These are phyloP conservation scores for Rhyacichthys aspro DNA, from an alignment of 2,797 vertebrate genomes.

Conservation along the genomic window DNA sequence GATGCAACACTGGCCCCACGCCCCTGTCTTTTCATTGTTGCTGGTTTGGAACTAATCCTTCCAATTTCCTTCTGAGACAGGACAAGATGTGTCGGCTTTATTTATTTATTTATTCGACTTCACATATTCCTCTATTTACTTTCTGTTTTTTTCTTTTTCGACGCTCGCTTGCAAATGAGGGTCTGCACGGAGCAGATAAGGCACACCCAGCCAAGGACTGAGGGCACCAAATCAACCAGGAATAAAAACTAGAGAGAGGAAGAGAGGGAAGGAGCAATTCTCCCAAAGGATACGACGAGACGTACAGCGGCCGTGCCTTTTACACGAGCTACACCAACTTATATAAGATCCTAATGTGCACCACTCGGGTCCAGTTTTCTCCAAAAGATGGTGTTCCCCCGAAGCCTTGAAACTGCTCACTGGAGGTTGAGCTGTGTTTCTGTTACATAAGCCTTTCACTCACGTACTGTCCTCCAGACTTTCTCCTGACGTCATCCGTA, in stretches of 20 bases:
- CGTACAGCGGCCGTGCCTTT: constrained; percentile 33
- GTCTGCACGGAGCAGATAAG: constrained; percentile 81
- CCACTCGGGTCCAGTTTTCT: background rate
- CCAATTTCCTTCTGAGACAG: constrained; percentile 79
- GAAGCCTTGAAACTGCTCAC: background rate
- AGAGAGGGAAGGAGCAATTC: constrained; percentile 48
- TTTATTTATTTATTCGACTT: constrained; percentile 80
- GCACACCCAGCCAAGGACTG: constrained; percentile 74
- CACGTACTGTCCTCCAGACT: background rate
- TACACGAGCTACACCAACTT: constrained; percentile 32
- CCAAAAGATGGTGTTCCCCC: background rate
- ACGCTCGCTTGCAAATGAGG: constrained; percentile 80
- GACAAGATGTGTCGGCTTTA: constrained; percentile 78
- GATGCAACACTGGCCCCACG: constrained; percentile 70
- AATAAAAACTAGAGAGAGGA: constrained; percentile 52
- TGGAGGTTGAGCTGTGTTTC: background rate
- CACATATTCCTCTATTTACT: constrained; percentile 79
- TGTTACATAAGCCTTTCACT: background rate
- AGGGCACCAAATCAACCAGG: constrained; percentile 76
- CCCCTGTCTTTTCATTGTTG: constrained; percentile 78
- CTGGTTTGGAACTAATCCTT: constrained; percentile 83
- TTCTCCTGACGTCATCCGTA: no score
- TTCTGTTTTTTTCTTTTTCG: constrained; percentile 29
- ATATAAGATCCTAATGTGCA: constrained; percentile 49
- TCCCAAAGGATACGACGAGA: constrained; percentile 62